Conservation (phyloP, 2,888 invertebrate species). For the Ommatoiulus sabulosus region DNA sequence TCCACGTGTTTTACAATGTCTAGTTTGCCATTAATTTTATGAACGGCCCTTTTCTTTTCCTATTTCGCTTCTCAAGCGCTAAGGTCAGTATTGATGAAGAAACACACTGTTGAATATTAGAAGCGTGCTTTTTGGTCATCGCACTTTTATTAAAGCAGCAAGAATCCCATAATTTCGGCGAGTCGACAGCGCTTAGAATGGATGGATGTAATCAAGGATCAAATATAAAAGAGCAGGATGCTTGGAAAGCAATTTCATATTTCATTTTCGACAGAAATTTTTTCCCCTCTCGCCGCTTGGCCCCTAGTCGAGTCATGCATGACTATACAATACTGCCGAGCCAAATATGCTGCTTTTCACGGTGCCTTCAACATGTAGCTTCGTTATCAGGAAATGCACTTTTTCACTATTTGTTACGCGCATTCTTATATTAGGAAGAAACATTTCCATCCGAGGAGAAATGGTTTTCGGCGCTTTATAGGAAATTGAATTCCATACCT, state of each 20-base stretch:
- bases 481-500: slow-evolving; percentile 51
- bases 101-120: slow-evolving; percentile 2
- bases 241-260: slow-evolving; percentile 48
- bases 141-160: slow-evolving; percentile 36
- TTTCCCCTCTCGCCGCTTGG: not conserved
- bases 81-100: not conserved
- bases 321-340: not conserved
- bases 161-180: slow-evolving; percentile 30
- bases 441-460: not conserved
- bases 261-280: slow-evolving; percentile 40
- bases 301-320: not conserved
- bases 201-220: slow-evolving; percentile 48
- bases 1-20: too few species aligned
- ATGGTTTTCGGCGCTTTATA: slow-evolving; percentile 42
- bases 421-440: slow-evolving; percentile 21
- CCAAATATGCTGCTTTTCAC: not conserved
- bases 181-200: slow-evolving; percentile 37
- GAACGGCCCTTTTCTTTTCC: too few species aligned
- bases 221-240: slow-evolving; percentile 25
- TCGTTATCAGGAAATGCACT: slow-evolving; percentile 25
- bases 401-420: slow-evolving; percentile 27
- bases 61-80: too few species aligned
- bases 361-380: slow-evolving; percentile 13
- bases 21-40: too few species aligned
- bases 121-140: not conserved